Evolutionary conservation across 2,797 vertebrate species (phyloP).

Genomic region (Myotis planiceps): DNA sequence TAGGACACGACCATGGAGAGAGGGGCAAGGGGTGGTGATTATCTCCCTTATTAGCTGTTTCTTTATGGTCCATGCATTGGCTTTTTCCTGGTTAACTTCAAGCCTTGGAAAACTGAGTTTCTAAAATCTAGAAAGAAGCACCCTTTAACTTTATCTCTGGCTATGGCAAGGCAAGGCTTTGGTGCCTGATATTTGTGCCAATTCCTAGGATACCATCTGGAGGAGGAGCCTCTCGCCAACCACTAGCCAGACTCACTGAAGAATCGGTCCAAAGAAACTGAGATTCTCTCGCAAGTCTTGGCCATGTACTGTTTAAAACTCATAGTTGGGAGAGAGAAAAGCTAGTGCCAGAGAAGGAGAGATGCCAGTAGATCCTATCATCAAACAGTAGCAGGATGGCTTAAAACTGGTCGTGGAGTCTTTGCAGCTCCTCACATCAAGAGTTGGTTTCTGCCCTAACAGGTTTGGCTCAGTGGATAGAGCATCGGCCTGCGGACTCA

Average conservation of each 20-base stretch:
- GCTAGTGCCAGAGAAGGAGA: not conserved
- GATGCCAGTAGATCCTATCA: not conserved
- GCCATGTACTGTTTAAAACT: not conserved
- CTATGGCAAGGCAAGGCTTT: not conserved
- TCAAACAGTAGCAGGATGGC: not conserved
- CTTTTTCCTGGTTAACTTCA: not conserved
- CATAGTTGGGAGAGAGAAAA: not conserved
- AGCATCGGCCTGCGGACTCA: too few relatives aligned
- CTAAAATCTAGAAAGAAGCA: not conserved
- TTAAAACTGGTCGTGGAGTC: not conserved
- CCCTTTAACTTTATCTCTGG: not conserved
- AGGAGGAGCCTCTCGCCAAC: not conserved
- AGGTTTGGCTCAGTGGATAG: too few relatives aligned
- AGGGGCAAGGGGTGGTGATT: not conserved
- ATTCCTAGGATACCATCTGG: not conserved
- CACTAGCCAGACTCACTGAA: not conserved
- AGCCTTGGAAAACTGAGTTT: not conserved
- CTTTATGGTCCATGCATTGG: not conserved
- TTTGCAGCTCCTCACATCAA: not conserved
- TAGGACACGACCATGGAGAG: not conserved
- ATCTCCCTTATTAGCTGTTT: not conserved
- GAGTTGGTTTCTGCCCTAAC: not conserved
- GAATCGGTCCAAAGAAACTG: not conserved
- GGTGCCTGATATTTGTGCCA: not conserved
- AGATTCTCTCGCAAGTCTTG: not conserved